These are phyloP conservation scores for Sinopyrophorus schimmeli DNA, from an alignment of 2,888 invertebrate species.

Conservation along the genomic window DNA sequence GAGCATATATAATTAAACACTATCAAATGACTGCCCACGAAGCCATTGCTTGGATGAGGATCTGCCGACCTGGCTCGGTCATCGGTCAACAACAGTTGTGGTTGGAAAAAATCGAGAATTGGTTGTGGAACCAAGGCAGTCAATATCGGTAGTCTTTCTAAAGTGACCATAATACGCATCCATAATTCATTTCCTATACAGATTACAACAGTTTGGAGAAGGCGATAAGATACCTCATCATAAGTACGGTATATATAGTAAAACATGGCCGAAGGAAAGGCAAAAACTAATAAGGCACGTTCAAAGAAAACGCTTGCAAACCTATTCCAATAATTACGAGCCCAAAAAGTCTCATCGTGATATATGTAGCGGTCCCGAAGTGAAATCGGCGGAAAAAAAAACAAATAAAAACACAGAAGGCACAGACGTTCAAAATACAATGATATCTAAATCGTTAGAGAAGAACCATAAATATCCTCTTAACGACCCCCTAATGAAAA, in stretches of 20 bases:
- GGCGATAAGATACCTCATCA: slow-evolving; percentile 54
- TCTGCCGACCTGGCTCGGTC: slow-evolving; percentile 86
- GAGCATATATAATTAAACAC: slow-evolving; percentile 85
- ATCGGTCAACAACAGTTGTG: slow-evolving; percentile 86
- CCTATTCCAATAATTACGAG: too few relatives aligned
- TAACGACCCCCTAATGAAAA: too few relatives aligned
- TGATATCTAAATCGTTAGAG: background rate
- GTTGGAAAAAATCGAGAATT: slow-evolving; percentile 57
- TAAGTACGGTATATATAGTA: slow-evolving; percentile 57
- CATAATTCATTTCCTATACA: too few relatives aligned
- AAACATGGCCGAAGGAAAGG: slow-evolving; percentile 46
- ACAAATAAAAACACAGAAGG: background rate
- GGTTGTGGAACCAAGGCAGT: slow-evolving; percentile 60
- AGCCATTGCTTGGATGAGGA: slow-evolving; percentile 85
- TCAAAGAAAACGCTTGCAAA: slow-evolving; percentile 7
- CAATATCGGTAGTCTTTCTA: slow-evolving; percentile 57
- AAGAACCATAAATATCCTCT: slow-evolving; percentile 5
- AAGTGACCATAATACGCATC: too few relatives aligned
- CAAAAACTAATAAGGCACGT: slow-evolving; percentile 29
- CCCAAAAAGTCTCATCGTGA: too few relatives aligned
- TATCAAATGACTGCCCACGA: slow-evolving; percentile 79
- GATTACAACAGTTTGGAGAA: slow-evolving; percentile 53
- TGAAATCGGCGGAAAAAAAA: background rate
- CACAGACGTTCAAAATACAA: slow-evolving; percentile 7
- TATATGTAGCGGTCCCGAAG: slow-evolving; percentile 10